Conservation (phyloP, 2,888 invertebrate species). For the Hypselothyrea guttata region DNA sequence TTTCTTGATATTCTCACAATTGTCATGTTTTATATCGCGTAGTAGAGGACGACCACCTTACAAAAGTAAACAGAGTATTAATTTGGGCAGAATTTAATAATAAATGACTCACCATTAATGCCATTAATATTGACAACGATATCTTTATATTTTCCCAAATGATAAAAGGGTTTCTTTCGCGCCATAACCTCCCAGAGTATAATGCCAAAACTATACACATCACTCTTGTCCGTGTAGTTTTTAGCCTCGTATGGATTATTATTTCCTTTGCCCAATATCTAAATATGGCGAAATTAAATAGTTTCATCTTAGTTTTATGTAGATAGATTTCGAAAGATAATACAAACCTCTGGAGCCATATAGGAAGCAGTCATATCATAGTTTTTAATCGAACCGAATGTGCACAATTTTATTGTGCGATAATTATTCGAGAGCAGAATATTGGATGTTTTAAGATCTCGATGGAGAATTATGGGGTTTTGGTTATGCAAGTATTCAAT, state of each 20-base stretch:
- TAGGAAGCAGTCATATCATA: neutral
- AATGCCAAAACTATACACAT: conserved; percentile 13
- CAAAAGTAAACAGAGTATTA: neutral
- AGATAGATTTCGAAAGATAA: too few relatives aligned
- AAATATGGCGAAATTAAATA: neutral
- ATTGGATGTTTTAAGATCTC: conserved; percentile 1
- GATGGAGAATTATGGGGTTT: neutral
- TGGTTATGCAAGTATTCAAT: conserved; percentile 1
- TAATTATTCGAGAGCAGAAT: neutral
- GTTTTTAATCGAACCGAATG: neutral
- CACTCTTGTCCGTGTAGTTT: neutral
- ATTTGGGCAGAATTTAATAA: too few relatives aligned
- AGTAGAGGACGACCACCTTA: neutral
- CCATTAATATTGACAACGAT: neutral
- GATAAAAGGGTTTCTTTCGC: neutral
- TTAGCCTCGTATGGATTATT: neutral
- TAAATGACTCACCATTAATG: neutral
- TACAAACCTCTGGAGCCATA: conserved; percentile 2
- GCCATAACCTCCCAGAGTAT: conserved; percentile 9
- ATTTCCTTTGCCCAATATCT: too few relatives aligned
- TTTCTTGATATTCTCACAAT: neutral
- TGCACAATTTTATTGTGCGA: conserved; percentile 5
- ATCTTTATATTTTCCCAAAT: neutral
- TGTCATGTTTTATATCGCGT: neutral
- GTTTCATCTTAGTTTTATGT: too few relatives aligned